Percentiles rank a stretch among this genome's conserved stretches.
Evolutionary conservation across 2,888 invertebrate species (phyloP).

Genomic region (Ophioninae sp.): DNA sequence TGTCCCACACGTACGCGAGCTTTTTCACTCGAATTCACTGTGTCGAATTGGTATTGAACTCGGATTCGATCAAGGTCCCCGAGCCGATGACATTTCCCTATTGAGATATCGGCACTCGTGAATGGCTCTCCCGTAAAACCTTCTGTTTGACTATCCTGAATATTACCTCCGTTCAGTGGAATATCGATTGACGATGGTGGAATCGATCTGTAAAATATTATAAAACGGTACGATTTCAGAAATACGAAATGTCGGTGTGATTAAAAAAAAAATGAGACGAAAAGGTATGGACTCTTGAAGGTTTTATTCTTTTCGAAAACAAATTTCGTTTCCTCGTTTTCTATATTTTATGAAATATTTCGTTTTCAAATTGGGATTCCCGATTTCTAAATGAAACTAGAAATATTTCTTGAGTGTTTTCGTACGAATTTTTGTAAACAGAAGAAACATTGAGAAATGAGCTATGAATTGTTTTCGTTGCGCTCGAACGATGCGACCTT

Average conservation of each 20-base stretch:
- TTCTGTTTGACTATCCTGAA: not conserved
- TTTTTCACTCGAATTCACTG: slow-evolving; percentile 13
- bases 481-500: too few species aligned
- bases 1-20: not conserved
- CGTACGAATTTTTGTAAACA: too few species aligned
- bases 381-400: too few species aligned
- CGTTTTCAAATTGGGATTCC: too few species aligned
- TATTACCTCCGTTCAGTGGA: not conserved
- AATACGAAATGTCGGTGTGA: not conserved
- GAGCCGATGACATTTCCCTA: slow-evolving; percentile 49
- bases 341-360: too few species aligned
- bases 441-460: too few species aligned
- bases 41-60: slow-evolving; percentile 59
- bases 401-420: too few species aligned
- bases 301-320: too few species aligned
- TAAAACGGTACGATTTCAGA: not conserved
- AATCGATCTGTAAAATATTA: not conserved
- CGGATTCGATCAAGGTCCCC: slow-evolving; percentile 55
- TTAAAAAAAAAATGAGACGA: not conserved
- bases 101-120: slow-evolving; percentile 45
- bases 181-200: not conserved
- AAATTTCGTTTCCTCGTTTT: too few species aligned
- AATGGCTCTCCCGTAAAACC: slow-evolving; percentile 26
- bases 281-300: too few species aligned
- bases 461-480: too few species aligned